These are phyloP conservation scores for Mus pahari DNA, from an alignment of 2,113 vertebrate species.

Conservation along the genomic window DNA sequence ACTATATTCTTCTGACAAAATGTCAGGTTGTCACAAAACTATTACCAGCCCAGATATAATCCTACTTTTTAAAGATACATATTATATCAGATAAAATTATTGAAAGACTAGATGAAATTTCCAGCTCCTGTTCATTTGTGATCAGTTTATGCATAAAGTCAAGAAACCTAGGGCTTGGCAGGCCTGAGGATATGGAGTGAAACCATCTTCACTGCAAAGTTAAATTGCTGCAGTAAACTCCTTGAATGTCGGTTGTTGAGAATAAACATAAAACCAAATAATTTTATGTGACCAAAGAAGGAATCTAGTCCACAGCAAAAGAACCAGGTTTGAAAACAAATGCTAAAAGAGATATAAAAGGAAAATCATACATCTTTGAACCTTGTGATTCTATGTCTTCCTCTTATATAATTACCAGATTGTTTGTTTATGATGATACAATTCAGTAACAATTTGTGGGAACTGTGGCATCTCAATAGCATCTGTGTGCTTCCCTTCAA, in stretches of 20 bases:
- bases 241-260: background rate
- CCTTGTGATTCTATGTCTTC: background rate
- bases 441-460: background rate
- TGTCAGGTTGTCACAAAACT: background rate
- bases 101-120: background rate
- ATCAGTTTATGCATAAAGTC: background rate
- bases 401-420: background rate
- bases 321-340: background rate
- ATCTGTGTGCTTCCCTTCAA: too few species aligned
- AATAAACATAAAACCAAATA: background rate
- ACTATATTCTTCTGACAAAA: constrained; percentile 9
- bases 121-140: background rate
- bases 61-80: background rate
- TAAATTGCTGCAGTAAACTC: background rate
- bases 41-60: background rate
- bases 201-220: background rate
- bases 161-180: background rate
- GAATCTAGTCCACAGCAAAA: background rate
- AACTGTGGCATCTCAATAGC: too few species aligned
- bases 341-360: background rate
- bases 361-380: background rate
- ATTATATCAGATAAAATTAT: background rate
- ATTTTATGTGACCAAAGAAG: background rate
- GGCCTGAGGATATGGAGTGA: background rate
- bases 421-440: background rate